Percentiles rank a stretch among this genome's conserved stretches.
These are phyloP conservation scores for Acromyrmex charruanus DNA, from an alignment of 1,140 invertebrate genomes.

Conservation along the genomic window DNA sequence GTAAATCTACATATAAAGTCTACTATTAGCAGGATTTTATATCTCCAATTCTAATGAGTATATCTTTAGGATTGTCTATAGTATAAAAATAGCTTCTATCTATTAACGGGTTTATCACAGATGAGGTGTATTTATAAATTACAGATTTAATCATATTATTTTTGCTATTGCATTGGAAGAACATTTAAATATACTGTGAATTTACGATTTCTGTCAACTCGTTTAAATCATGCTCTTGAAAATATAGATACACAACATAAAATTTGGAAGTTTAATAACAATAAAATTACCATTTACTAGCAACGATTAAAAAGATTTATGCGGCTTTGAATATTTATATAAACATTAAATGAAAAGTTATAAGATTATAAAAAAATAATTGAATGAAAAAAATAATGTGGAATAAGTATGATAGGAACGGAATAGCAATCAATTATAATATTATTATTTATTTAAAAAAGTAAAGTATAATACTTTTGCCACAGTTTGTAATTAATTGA, in stretches of 20 bases:
- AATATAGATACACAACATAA: background rate
- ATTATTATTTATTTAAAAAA: constrained; percentile 1
- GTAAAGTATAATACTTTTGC: background rate
- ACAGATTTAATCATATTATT: constrained; percentile 21
- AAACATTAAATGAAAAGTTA: background rate
- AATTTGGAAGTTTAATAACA: background rate
- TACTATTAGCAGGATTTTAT: background rate
- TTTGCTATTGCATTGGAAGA: constrained; percentile 23
- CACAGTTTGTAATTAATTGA: background rate
- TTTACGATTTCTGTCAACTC: constrained; percentile 44
- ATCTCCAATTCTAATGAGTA: background rate
- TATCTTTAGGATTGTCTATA: constrained; percentile 6
- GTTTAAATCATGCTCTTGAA: constrained; percentile 28
- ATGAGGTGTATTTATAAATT: constrained; percentile 30
- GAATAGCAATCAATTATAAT: background rate
- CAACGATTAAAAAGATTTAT: constrained; percentile 11
- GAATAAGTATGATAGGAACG: background rate
- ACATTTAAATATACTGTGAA: constrained; percentile 32
- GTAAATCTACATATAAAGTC: background rate
- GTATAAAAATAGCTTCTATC: constrained; percentile 19
- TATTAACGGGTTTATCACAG: constrained; percentile 11
- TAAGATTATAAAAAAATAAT: background rate
- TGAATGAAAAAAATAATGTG: background rate
- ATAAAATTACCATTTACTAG: background rate
- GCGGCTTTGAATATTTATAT: background rate